Conservation (phyloP, 92 coral and sea anemone genomes). For the Blastomussa wellsi region DNA sequence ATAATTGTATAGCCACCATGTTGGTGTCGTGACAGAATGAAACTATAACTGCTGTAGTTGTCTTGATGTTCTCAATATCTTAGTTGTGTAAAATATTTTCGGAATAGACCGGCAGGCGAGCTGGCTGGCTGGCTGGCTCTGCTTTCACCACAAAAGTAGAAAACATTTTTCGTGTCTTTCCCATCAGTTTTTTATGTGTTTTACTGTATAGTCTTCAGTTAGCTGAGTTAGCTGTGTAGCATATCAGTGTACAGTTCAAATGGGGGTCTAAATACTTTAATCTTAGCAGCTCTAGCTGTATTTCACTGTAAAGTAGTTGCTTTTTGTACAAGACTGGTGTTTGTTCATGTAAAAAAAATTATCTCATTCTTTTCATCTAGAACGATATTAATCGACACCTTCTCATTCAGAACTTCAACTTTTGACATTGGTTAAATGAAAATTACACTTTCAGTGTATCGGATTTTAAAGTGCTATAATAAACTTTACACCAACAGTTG, state of each 20-base stretch:
- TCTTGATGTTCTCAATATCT: no score
- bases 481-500: background rate
- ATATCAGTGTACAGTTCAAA: background rate
- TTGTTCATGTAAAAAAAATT: no score
- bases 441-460: background rate
- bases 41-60: no score
- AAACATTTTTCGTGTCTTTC: background rate
- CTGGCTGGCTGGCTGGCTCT: slow-evolving; percentile 2
- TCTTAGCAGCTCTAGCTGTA: background rate
- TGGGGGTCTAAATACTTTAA: background rate
- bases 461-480: no score
- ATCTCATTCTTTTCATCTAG: background rate
- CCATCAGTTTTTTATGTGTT: no score
- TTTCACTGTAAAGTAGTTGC: no score
- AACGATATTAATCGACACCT: background rate
- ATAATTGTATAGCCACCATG: no score
- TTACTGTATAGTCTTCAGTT: no score
- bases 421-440: background rate
- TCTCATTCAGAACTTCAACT: background rate
- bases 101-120: background rate
- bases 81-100: no score
- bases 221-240: background rate
- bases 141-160: background rate
- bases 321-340: no score
- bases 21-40: no score